Evolutionary conservation across 1,140 invertebrate genomes (phyloP).

Genomic region (Euschistus heros): DNA sequence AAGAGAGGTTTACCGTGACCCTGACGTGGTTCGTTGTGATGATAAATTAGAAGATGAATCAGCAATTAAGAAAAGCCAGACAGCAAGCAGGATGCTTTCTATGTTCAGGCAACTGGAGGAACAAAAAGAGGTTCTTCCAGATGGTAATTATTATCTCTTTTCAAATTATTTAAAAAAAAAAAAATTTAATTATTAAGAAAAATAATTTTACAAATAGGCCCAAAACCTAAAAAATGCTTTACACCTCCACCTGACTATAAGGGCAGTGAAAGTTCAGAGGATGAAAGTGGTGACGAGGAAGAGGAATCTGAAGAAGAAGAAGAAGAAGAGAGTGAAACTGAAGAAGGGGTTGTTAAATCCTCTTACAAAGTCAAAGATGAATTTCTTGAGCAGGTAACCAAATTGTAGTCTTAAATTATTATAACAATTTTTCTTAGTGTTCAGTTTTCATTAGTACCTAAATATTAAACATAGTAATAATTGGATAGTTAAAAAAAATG

Average conservation of each 20-base stretch:
- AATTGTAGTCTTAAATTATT: too few relatives aligned
- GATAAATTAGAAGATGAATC: conserved; percentile 46
- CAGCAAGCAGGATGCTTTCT: conserved; percentile 68
- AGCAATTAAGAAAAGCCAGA: conserved; percentile 54
- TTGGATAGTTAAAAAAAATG: too few relatives aligned
- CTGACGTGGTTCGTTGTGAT: conserved; percentile 55
- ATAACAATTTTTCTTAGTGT: too few relatives aligned
- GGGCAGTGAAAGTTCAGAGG: conserved; percentile 32
- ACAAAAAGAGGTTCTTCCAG: conserved; percentile 44
- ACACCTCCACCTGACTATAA: conserved; percentile 73
- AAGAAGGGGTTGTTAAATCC: conserved; percentile 36
- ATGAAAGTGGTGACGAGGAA: conserved; percentile 45
- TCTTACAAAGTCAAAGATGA: conserved; percentile 49
- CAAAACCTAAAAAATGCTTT: conserved; percentile 75
- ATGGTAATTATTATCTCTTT: conserved; percentile 34
- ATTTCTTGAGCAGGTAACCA: conserved; percentile 42
- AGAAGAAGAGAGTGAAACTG: conserved; percentile 42
- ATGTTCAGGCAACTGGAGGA: conserved; percentile 82
- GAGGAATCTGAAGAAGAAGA: conserved; percentile 37
- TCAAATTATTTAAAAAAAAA: neutral
- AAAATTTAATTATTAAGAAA: neutral
- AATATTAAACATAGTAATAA: too few relatives aligned
- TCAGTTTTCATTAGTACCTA: too few relatives aligned
- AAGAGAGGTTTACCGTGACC: conserved; percentile 62
- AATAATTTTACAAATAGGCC: conserved; percentile 37